Evolutionary conservation across 2,888 invertebrate species (phyloP).

Genomic region (Cinara cedri): DNA sequence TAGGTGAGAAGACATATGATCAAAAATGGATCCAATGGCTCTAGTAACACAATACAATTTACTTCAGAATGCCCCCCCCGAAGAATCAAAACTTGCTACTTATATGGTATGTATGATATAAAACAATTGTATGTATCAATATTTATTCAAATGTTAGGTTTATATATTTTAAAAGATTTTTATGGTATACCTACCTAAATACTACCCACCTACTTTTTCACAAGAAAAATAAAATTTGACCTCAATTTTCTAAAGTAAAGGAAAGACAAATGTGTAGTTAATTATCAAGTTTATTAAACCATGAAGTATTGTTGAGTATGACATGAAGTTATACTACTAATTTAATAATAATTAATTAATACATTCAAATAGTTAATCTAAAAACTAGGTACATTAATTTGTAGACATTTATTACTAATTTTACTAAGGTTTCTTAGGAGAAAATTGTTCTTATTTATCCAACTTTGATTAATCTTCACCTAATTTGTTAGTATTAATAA

Average conservation of each 20-base stretch:
- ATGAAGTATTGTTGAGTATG: too few relatives aligned
- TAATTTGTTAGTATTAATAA: too few relatives aligned
- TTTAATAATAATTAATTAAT: too few relatives aligned
- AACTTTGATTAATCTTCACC: too few relatives aligned
- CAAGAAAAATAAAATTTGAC: not conserved
- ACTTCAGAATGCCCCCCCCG: slow-evolving; percentile 74
- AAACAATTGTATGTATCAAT: not conserved
- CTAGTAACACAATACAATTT: slow-evolving; percentile 67
- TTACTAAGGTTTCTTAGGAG: too few relatives aligned
- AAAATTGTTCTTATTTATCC: too few relatives aligned
- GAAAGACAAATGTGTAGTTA: not conserved
- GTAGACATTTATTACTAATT: too few relatives aligned
- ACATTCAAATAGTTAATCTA: too few relatives aligned
- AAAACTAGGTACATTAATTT: too few relatives aligned
- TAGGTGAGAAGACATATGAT: not conserved
- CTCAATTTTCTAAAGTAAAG: slow-evolving; percentile 31
- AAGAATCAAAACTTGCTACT: slow-evolving; percentile 83
- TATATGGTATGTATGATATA: slow-evolving; percentile 72
- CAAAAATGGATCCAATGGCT: slow-evolving; percentile 76
- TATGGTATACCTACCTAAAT: too few relatives aligned
- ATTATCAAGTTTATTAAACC: not conserved
- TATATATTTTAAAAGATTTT: not conserved
- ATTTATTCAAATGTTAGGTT: not conserved
- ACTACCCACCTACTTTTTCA: too few relatives aligned
- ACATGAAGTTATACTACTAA: too few relatives aligned